phyloP scores from a whole-genome alignment of 2,888 invertebrate species.

The Xanthorhoe spadicearia region DNA sequence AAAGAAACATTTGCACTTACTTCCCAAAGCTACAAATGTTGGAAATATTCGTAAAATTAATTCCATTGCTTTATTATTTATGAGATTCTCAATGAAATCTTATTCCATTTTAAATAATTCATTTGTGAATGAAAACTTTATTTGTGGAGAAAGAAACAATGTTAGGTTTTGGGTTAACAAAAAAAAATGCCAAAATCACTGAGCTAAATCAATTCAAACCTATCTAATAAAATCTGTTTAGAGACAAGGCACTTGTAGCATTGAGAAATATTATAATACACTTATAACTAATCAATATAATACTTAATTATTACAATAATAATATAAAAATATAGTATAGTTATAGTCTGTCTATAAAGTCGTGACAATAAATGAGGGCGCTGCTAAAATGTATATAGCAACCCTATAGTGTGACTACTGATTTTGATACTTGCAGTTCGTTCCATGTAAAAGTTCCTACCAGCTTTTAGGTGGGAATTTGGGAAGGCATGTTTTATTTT shows the following conservation, averaged over 20 bases:
- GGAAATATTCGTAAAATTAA: constrained; percentile 35
- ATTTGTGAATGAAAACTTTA: constrained; percentile 16
- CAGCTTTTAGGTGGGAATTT: too few relatives aligned
- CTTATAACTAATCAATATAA: constrained; percentile 64
- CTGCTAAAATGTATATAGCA: too few relatives aligned
- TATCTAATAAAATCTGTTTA: constrained; percentile 21
- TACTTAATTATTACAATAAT: constrained; percentile 70
- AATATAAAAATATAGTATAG: constrained; percentile 83
- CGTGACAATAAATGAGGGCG: too few relatives aligned
- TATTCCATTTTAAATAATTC: constrained; percentile 42
- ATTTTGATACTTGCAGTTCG: too few relatives aligned
- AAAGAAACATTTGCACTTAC: constrained; percentile 62
- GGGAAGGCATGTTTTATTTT: too few relatives aligned
- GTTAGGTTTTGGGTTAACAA: constrained; percentile 1
- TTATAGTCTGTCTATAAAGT: too few relatives aligned
- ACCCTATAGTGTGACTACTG: too few relatives aligned
- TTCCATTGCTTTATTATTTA: constrained; percentile 43
- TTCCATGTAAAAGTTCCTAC: too few relatives aligned
- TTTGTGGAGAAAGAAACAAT: constrained; percentile 43
- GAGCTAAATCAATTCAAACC: constrained; percentile 14
- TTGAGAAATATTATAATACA: constrained; percentile 68
- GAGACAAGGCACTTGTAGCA: constrained; percentile 62
- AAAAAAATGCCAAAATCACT: constrained; percentile 9
- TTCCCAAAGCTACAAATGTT: constrained; percentile 68
- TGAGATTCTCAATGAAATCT: constrained; percentile 63